These are phyloP conservation scores for Azemiops feae DNA, from an alignment of 2,113 vertebrate species.

Conservation along the genomic window DNA sequence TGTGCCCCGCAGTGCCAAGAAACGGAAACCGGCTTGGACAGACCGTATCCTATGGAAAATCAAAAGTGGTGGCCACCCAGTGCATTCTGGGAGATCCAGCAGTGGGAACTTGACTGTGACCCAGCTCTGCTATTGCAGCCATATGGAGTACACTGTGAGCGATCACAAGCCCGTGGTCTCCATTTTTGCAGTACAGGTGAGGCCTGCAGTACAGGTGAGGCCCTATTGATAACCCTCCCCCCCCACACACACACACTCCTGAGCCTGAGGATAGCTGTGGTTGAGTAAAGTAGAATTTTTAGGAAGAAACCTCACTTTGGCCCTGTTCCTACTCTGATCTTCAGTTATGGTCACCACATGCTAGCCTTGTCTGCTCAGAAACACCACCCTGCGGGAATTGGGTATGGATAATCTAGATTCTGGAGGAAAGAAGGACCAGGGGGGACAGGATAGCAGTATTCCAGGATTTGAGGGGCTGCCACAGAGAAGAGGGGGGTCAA, in stretches of 20 bases:
- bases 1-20: constrained; percentile 81
- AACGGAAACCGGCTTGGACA: constrained; percentile 97
- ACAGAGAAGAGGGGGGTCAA: too few species aligned
- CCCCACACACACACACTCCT: not conserved
- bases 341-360: not conserved
- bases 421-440: too few species aligned
- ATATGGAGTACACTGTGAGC: constrained; percentile 91
- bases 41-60: constrained; percentile 97
- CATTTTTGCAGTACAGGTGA: constrained; percentile 87
- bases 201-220: constrained; percentile 82
- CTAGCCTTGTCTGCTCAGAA: not conserved
- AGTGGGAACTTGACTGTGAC: constrained; percentile 78
- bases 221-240: too few species aligned
- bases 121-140: constrained; percentile 87
- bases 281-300: not conserved
- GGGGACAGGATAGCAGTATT: too few species aligned
- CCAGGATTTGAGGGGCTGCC: too few species aligned
- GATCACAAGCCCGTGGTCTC: constrained; percentile 97
- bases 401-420: too few species aligned
- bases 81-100: constrained; percentile 73
- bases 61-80: constrained; percentile 74
- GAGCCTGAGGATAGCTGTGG: not conserved
- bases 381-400: not conserved
- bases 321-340: not conserved
- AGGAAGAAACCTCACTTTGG: not conserved